These are phyloP conservation scores for mouse (Mus musculus) DNA, from an alignment of 2,113 vertebrate genomes.

Conservation along the genomic window DNA sequence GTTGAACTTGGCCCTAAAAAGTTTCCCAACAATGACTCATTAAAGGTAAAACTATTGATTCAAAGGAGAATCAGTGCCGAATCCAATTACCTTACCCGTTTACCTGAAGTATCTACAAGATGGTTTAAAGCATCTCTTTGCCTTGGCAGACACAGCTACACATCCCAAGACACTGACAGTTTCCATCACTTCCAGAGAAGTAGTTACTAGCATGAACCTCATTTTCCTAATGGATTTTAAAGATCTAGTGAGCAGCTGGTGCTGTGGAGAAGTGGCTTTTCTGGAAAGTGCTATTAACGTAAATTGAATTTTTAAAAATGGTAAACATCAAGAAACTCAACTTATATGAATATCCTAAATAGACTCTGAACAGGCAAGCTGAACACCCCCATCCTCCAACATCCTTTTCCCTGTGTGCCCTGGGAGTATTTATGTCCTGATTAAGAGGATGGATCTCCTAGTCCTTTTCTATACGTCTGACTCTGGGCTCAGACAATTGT, in stretches of 20 bases:
- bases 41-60: neutral
- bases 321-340: conserved; percentile 42
- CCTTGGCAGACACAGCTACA: neutral
- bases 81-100: conserved; percentile 14
- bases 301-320: conserved; percentile 66
- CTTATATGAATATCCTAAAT: conserved; percentile 63
- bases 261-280: conserved; percentile 58
- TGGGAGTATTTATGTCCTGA: neutral
- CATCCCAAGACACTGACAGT: neutral
- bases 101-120: conserved; percentile 48
- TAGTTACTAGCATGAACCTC: conserved; percentile 56
- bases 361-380: conserved; percentile 31
- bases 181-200: neutral
- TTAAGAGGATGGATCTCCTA: neutral
- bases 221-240: conserved; percentile 70
- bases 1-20: neutral
- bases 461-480: neutral
- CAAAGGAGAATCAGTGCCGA: neutral
- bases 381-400: neutral
- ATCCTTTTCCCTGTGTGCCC: neutral
- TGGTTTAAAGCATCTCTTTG: neutral
- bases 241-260: conserved; percentile 50
- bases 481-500: neutral
- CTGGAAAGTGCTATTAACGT: conserved; percentile 79
- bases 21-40: neutral